These are phyloP conservation scores for Liolophura sinensis DNA, from an alignment of 1,140 invertebrate species.

Conservation along the genomic window DNA sequence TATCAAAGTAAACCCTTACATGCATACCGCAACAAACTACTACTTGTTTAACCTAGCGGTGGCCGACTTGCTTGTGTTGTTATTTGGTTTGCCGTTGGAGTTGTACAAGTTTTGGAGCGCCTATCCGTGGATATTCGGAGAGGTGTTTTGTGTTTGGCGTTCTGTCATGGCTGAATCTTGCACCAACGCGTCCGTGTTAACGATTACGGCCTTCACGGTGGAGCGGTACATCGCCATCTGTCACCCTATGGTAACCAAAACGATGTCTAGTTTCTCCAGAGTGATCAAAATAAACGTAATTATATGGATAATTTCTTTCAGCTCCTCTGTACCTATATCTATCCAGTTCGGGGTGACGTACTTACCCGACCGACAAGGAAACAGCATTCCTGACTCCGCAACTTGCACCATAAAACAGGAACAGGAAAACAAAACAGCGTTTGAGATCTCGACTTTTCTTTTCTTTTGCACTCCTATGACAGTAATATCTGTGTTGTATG, in stretches of 20 bases:
- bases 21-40: constrained; percentile 74
- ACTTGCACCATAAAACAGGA: no score
- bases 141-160: constrained; percentile 63
- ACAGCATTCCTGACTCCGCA: no score
- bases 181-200: constrained; percentile 84
- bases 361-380: no score
- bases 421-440: no score
- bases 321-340: no score
- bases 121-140: constrained; percentile 66
- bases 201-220: constrained; percentile 88
- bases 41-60: constrained; percentile 89
- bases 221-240: constrained; percentile 93
- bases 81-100: constrained; percentile 64
- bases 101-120: constrained; percentile 64
- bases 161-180: constrained; percentile 69
- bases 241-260: constrained; percentile 84
- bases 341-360: no score
- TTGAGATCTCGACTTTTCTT: no score
- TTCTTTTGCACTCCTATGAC: no score
- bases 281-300: no score
- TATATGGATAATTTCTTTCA: no score
- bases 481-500: no score
- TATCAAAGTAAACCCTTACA: constrained; percentile 39
- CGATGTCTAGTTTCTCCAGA: constrained; percentile 58
- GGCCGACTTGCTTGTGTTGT: constrained; percentile 84